Percentiles rank a stretch among this genome's conserved stretches.
These are phyloP conservation scores for Gallinago solitaria DNA, from an alignment of 2,797 vertebrate genomes.

Conservation along the genomic window DNA sequence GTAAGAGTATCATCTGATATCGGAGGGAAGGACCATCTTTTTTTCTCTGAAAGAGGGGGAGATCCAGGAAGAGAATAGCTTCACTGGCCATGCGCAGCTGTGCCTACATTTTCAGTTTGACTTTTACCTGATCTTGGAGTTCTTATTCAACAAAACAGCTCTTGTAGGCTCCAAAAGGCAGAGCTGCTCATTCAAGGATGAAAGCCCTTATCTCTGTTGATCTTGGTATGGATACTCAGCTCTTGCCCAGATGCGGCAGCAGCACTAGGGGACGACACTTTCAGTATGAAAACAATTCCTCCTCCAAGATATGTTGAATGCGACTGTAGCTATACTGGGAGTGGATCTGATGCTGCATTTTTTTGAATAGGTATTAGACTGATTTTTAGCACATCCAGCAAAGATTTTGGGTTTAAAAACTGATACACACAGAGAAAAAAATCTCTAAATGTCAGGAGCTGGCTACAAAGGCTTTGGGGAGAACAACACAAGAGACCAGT, in stretches of 20 bases:
- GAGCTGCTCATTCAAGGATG: background rate
- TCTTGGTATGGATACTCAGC: background rate
- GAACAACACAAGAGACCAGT: background rate
- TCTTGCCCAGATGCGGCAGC: background rate
- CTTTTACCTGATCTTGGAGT: background rate
- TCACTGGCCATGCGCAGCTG: background rate
- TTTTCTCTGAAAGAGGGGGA: background rate
- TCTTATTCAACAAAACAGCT: background rate
- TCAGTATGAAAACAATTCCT: background rate
- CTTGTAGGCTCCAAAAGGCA: background rate
- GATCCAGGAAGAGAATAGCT: background rate
- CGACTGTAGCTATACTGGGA: background rate
- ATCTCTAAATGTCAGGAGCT: background rate
- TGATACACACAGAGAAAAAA: background rate
- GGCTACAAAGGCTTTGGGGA: background rate
- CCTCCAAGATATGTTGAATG: background rate
- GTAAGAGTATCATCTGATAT: background rate
- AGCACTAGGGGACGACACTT: background rate
- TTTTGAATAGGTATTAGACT: background rate
- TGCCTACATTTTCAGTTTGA: background rate
- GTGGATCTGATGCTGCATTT: background rate
- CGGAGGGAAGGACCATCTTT: background rate
- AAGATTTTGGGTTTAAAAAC: background rate
- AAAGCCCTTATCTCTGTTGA: background rate
- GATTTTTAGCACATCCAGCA: background rate